Conservation (phyloP, 1,140 invertebrate species). For the Bathynomus jamesi region DNA sequence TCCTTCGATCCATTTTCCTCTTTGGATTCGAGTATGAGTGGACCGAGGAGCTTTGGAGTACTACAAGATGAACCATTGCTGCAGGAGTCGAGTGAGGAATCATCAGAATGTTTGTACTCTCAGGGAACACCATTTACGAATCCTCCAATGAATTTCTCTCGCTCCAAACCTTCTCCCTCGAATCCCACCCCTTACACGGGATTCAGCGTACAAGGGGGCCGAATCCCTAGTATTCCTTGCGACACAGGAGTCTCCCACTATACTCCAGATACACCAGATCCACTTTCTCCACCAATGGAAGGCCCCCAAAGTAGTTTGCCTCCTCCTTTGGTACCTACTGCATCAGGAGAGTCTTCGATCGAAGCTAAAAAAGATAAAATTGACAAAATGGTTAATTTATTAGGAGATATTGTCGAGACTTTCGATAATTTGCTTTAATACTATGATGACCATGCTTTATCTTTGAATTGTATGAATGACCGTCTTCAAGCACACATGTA, state of each 20-base stretch:
- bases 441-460: too few relatives aligned
- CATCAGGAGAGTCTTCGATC: conserved; percentile 4
- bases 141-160: background rate
- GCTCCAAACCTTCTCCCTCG: background rate
- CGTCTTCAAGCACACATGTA: too few relatives aligned
- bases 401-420: conserved; percentile 32
- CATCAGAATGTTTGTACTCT: background rate
- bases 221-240: conserved; percentile 64
- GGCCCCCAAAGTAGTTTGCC: conserved; percentile 15
- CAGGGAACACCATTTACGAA: background rate
- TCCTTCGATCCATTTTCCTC: conserved; percentile 42
- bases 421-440: conserved; percentile 35
- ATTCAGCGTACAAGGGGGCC: conserved; percentile 57
- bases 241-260: conserved; percentile 53
- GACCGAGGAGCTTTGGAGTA: background rate
- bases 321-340: conserved; percentile 19
- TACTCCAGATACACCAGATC: conserved; percentile 7
- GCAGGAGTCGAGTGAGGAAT: background rate
- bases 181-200: conserved; percentile 53
- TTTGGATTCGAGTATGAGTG: background rate
- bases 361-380: conserved; percentile 30
- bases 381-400: conserved; percentile 30
- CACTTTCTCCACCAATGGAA: conserved; percentile 17
- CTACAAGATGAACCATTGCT: background rate
- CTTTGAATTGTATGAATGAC: too few relatives aligned